Conservation (phyloP, 1,140 invertebrate genomes). For the Rhynchophorus ferrugineus region DNA sequence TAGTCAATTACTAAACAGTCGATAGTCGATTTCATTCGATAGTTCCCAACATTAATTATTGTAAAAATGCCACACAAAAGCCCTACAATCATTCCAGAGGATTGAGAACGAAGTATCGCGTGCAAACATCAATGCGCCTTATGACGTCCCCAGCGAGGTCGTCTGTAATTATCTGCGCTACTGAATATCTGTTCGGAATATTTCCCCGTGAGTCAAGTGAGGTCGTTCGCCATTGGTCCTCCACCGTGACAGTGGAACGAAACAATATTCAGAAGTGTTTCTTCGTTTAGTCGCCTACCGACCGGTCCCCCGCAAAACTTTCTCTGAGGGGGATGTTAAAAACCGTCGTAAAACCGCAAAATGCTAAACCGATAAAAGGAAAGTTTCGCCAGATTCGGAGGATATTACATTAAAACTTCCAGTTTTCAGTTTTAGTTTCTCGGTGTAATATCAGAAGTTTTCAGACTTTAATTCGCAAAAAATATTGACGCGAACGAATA, state of each 20-base stretch:
- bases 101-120: too few species aligned
- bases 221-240: background rate
- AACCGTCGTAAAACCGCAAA: constrained; percentile 19
- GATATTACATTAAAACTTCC: constrained; percentile 24
- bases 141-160: too few species aligned
- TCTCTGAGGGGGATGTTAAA: constrained; percentile 11
- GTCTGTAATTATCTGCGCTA: too few species aligned
- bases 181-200: background rate
- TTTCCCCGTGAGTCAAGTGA: too few species aligned
- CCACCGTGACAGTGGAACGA: background rate
- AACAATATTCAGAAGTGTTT: constrained; percentile 5
- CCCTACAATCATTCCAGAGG: too few species aligned
- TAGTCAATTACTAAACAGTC: too few species aligned
- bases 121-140: too few species aligned
- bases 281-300: background rate
- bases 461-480: constrained; percentile 17
- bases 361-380: constrained; percentile 23
- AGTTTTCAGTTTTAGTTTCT: constrained; percentile 19
- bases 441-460: constrained; percentile 18
- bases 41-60: too few species aligned
- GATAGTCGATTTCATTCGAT: too few species aligned
- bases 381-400: constrained; percentile 19
- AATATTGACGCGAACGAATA: constrained; percentile 1
- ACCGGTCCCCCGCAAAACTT: background rate
- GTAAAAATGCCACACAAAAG: too few species aligned